Percentiles rank a stretch among this genome's conserved stretches.
Evolutionary conservation across 1,140 invertebrate genomes (phyloP).

Genomic region (Euura saliciscinereae): DNA sequence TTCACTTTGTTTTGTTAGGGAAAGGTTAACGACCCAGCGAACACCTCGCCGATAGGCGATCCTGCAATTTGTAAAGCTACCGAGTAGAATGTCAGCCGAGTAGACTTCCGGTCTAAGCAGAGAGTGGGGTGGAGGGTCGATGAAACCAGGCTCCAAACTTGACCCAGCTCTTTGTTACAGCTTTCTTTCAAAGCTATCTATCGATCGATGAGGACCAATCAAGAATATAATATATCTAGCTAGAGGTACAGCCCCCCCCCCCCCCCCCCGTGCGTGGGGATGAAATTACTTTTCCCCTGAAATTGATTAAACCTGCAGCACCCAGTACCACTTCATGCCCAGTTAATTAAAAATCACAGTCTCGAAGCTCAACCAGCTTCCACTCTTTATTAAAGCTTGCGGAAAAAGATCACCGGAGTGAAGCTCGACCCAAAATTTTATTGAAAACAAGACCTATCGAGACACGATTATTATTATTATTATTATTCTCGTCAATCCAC

Average conservation of each 20-base stretch:
- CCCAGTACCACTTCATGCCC: background rate
- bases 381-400: too few species aligned
- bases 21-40: constrained; percentile 8
- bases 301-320: background rate
- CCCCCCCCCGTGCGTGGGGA: background rate
- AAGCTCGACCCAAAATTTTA: too few species aligned
- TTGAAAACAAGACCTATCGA: too few species aligned
- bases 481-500: too few species aligned
- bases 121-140: background rate
- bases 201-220: background rate
- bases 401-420: too few species aligned
- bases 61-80: too few species aligned
- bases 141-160: background rate
- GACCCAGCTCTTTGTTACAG: background rate
- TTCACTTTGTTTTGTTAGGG: background rate
- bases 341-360: constrained; percentile 1
- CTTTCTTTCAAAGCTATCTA: background rate
- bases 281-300: background rate
- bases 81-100: background rate
- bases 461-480: too few species aligned
- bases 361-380: too few species aligned
- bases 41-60: background rate
- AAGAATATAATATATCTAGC: background rate
- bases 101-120: background rate
- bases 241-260: background rate